phyloP scores from a whole-genome alignment of 2,888 invertebrate genomes.

The Agriopis leucophaearia region DNA sequence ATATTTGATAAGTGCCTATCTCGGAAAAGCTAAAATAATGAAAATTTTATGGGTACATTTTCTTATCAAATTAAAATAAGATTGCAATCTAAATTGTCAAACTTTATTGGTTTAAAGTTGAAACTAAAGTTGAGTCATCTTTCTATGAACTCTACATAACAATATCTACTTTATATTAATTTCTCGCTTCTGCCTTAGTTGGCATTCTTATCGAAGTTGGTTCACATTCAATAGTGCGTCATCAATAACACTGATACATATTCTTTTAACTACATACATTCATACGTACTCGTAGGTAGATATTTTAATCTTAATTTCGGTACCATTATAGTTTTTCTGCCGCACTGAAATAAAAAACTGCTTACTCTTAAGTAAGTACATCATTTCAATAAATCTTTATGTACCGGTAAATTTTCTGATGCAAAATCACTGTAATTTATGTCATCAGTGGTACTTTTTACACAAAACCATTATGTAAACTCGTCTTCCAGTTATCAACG shows the following conservation, averaged over 20 bases:
- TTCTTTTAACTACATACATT: not conserved
- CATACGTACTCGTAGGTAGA: not conserved
- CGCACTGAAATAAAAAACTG: not conserved
- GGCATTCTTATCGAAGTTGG: too few relatives aligned
- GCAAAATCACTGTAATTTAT: conserved; percentile 16
- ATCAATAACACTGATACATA: not conserved
- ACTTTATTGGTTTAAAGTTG: not conserved
- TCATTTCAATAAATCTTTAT: not conserved
- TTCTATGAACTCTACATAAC: not conserved
- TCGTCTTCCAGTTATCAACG: conserved; percentile 57
- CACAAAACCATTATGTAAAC: conserved; percentile 49
- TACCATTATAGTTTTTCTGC: not conserved
- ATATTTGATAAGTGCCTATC: not conserved
- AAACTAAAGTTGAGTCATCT: not conserved
- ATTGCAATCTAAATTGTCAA: conserved; percentile 6
- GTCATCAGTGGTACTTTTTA: conserved; percentile 12
- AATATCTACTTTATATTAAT: too few relatives aligned
- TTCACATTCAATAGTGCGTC: not conserved
- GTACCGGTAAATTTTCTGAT: conserved; percentile 7
- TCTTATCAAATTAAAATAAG: conserved; percentile 4
- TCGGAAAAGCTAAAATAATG: not conserved
- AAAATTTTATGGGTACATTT: not conserved
- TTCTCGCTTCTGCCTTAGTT: too few relatives aligned
- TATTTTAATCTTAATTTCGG: not conserved
- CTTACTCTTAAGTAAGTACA: not conserved